phyloP scores from a whole-genome alignment of 2,113 vertebrate species.

The Parotia lawesii region DNA sequence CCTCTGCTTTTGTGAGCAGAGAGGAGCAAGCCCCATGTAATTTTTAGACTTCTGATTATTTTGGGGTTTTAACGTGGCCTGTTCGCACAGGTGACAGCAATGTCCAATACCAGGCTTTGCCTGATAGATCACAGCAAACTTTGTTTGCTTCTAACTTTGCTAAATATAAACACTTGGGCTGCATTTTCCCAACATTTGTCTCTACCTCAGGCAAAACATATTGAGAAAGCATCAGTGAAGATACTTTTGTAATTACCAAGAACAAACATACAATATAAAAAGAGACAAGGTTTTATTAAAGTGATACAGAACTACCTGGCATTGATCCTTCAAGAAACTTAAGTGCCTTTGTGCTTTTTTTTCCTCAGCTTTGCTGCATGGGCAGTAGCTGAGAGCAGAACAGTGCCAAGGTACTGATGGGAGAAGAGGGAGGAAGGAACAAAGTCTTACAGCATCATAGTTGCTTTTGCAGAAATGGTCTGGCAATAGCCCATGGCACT shows the following conservation, averaged over 20 bases:
- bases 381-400: not conserved
- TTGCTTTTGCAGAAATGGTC: not conserved
- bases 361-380: not conserved
- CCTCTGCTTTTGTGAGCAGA: not conserved
- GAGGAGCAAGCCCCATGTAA: rapidly evolving
- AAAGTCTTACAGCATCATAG: not conserved
- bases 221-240: not conserved
- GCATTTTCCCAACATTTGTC: not conserved
- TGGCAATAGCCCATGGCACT: not conserved
- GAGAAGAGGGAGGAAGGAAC: not conserved
- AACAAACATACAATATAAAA: not conserved
- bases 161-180: not conserved
- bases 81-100: not conserved
- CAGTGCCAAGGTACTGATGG: not conserved
- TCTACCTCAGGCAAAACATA: not conserved
- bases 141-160: not conserved
- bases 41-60: not conserved
- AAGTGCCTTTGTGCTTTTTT: not conserved
- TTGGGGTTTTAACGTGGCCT: not conserved
- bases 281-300: not conserved
- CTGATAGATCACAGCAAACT: not conserved
- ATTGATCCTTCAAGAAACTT: not conserved
- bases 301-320: not conserved
- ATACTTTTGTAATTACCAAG: not conserved
- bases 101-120: not conserved